A percentile compares a stretch with the other conserved stretches of the same genome.
Conservation (phyloP, 2,113 vertebrate genomes). For the Tragelaphus imberbis region DNA sequence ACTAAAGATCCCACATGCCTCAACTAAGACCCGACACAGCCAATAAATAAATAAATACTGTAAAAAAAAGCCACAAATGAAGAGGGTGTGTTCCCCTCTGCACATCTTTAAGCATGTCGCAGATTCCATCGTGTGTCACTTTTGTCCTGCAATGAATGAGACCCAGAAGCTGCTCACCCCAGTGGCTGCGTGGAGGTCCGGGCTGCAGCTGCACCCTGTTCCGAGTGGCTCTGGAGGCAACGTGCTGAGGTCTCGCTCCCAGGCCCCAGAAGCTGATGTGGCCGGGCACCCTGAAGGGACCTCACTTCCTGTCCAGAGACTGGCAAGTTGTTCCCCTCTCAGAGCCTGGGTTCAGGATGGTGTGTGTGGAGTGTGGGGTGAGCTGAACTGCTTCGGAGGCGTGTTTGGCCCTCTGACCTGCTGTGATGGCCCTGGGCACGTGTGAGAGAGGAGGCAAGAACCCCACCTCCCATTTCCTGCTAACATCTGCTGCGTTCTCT, state of each 20-base stretch:
- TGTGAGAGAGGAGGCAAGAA: not conserved
- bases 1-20: not conserved
- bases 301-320: not conserved
- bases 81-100: rapidly evolving
- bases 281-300: rapidly evolving
- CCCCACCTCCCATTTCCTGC: not conserved
- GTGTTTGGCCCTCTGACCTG: not conserved
- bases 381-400: not conserved
- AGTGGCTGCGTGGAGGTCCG: not conserved
- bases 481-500: not conserved
- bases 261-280: too few relatives aligned
- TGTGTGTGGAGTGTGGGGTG: not conserved
- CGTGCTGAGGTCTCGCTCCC: not conserved
- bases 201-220: not conserved
- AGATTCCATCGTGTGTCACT: not conserved
- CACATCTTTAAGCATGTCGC: rapidly evolving
- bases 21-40: not conserved
- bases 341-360: not conserved
- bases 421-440: rapidly evolving
- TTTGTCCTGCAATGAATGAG: not conserved
- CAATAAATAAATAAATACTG: not conserved
- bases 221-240: not conserved
- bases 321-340: not conserved
- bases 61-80: not conserved
- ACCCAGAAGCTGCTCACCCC: not conserved